A percentile compares a stretch with the other conserved stretches of the same genome.
Conservation (phyloP, 2,888 invertebrate species). For the Ochlodes sylvanus region DNA sequence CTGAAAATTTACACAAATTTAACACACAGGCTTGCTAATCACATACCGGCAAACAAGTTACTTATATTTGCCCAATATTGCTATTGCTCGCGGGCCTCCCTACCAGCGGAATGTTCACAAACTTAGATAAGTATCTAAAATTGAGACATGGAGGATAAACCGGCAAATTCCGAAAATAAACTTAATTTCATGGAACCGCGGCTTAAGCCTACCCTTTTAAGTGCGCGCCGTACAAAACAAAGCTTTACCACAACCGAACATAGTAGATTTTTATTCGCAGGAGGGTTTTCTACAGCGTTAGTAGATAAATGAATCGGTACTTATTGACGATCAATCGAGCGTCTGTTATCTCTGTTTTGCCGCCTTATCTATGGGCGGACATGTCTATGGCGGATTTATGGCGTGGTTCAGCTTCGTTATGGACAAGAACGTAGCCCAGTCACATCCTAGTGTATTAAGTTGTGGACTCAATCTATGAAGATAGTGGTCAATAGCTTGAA, state of each 20-base stretch:
- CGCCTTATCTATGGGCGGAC: slow-evolving; percentile 69
- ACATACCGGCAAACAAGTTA: slow-evolving; percentile 26
- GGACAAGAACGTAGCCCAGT: slow-evolving; percentile 25
- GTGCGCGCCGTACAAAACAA: slow-evolving; percentile 28
- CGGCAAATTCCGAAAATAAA: slow-evolving; percentile 46
- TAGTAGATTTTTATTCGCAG: slow-evolving; percentile 44
- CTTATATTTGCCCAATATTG: slow-evolving; percentile 31
- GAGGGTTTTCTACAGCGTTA: slow-evolving; percentile 50
- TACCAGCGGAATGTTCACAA: slow-evolving; percentile 35
- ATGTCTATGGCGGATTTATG: slow-evolving; percentile 65
- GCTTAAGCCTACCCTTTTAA: slow-evolving; percentile 53
- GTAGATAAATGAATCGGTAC: slow-evolving; percentile 79
- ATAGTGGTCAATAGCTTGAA: background rate
- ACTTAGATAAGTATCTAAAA: slow-evolving; percentile 44
- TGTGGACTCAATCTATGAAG: background rate
- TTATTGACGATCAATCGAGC: slow-evolving; percentile 81
- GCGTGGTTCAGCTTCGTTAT: slow-evolving; percentile 41
- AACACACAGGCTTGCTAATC: slow-evolving; percentile 24
- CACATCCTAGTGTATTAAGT: slow-evolving; percentile 24
- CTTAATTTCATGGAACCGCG: slow-evolving; percentile 53
- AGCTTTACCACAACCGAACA: slow-evolving; percentile 40
- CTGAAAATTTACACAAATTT: slow-evolving; percentile 33
- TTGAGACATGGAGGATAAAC: slow-evolving; percentile 44
- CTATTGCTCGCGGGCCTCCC: slow-evolving; percentile 25
- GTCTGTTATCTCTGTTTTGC: slow-evolving; percentile 77